A percentile compares a stretch with the other conserved stretches of the same genome.
Evolutionary conservation across 2,113 vertebrate species (phyloP).

Genomic region (Ochotona curzoniae): DNA sequence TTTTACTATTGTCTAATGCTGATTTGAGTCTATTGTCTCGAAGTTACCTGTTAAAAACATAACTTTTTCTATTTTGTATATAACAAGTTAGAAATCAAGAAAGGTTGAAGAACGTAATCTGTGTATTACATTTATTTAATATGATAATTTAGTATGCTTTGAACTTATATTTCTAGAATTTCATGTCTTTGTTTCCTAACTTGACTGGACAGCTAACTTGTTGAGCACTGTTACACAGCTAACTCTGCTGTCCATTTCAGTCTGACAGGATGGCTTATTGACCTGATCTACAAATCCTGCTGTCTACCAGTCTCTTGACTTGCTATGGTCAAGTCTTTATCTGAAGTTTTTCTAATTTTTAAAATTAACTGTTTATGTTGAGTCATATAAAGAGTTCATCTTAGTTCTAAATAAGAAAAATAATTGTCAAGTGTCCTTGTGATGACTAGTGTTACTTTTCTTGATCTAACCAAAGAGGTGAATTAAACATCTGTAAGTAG

Average conservation of each 20-base stretch:
- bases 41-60: no score
- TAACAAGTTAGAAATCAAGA: conserved; percentile 5
- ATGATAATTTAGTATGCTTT: neutral
- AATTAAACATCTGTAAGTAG: neutral
- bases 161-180: neutral
- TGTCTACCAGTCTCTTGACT: neutral
- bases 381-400: neutral
- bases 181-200: neutral
- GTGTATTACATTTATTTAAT: neutral
- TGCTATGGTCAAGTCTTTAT: neutral
- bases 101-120: neutral
- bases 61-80: neutral
- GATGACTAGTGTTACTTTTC: neutral
- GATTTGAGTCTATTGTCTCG: no score
- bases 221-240: neutral
- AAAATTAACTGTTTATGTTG: neutral
- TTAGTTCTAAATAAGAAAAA: neutral
- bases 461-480: neutral
- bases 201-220: neutral
- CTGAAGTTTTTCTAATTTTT: conserved; percentile 2
- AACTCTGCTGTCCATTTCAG: neutral
- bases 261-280: neutral
- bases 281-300: neutral
- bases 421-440: conserved; percentile 4
- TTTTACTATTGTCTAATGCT: no score